Evolutionary conservation across 2,888 invertebrate species (phyloP), one percentile per base, ranked within the genome.

Genomic region (Iselma pallidipennis): DNA sequence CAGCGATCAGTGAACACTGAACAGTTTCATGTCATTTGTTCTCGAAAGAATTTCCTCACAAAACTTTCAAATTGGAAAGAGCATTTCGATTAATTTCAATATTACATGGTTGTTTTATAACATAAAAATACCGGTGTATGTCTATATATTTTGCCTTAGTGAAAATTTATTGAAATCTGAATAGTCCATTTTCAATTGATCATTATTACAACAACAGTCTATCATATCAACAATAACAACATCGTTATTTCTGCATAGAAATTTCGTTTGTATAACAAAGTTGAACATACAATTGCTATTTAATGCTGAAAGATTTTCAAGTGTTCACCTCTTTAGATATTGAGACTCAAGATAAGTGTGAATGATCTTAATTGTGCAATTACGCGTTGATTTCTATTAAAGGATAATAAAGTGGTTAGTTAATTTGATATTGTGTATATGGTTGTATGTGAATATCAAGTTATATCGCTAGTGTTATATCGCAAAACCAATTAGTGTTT

Each of bases 401-500:
- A 21, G 2, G 12, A 2, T 51, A 51, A 49, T 28, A 21, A 12
- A 31, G 9, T n/a, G 19, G 5, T 37, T 37, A 16, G 31, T 29
- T 33, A 31, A 52, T 52, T 51, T 51, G n/a, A 12, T 16, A 28
- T 9, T 16, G 14, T 50, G 26, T 50, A 16, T 3, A 50, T 26
- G 37, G 19, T 42, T 45, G 4, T 45, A 23, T 23, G 23, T 45
- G 21, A 45, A 45, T 45, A 45, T 45, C 12, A 23, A 42, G 21
- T 4, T 23, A 2, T 12, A 23, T 6, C 19, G n/a, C 52, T 33
- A 31, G 19, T 23, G 26, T 52, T 52, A 52, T 33, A 52, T 64
- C 58, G 48, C 52, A 64, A 61, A 64, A 58, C 49, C 57, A 64
- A 61, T 64, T 60, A 63, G 63, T 60, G 63, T 52, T 62, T 63